These are phyloP conservation scores for Cyrtonyx montezumae DNA, from an alignment of 2,113 vertebrate genomes.

Conservation along the genomic window DNA sequence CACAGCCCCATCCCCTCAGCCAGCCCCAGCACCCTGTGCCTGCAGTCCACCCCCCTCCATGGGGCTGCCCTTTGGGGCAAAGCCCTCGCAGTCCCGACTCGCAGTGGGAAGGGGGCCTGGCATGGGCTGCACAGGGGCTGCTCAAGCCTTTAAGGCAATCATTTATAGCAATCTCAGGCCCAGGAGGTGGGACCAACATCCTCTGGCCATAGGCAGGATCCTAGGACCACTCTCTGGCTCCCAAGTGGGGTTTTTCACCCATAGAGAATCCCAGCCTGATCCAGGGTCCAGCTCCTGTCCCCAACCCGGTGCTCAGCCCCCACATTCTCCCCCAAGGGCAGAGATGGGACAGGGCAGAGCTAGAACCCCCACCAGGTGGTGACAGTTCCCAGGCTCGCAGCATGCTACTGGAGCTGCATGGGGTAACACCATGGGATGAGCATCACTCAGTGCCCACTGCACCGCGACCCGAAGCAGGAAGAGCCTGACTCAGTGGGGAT, in stretches of 20 bases:
- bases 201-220: not conserved
- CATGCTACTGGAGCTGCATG: rapidly evolving
- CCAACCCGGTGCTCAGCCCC: not conserved
- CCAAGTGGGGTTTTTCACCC: not conserved
- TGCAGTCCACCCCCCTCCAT: not conserved
- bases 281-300: not conserved
- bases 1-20: not conserved
- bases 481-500: not conserved
- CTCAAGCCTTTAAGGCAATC: not conserved
- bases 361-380: not conserved
- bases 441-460: not conserved
- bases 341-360: rapidly evolving
- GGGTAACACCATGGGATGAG: not conserved
- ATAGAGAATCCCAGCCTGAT: not conserved
- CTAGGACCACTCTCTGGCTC: not conserved
- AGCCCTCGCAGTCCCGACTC: too few relatives aligned
- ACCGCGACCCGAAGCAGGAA: not conserved
- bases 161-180: not conserved
- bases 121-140: not conserved
- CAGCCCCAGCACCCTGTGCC: not conserved
- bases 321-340: rapidly evolving
- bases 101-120: not conserved
- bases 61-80: not conserved
- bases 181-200: not conserved
- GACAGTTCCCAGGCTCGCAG: not conserved